phyloP scores from a whole-genome alignment of 2,113 vertebrate genomes.

The Lasiurus borealis region DNA sequence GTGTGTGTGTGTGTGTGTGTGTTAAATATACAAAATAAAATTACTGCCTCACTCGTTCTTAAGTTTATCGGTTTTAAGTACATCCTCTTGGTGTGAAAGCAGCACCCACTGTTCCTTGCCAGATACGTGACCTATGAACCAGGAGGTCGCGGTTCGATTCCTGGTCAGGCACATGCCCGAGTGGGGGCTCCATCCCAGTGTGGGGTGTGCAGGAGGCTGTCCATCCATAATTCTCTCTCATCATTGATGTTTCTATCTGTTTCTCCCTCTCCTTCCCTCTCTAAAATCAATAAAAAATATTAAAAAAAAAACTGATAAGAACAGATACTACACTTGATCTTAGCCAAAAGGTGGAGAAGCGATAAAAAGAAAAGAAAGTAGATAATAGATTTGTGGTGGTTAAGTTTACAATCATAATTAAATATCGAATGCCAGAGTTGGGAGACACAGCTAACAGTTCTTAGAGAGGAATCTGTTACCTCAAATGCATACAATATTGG shows the following conservation, averaged over 20 bases:
- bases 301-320: too few relatives aligned
- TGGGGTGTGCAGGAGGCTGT: background rate
- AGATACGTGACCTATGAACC: too few relatives aligned
- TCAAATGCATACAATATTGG: background rate
- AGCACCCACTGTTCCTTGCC: too few relatives aligned
- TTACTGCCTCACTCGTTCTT: background rate
- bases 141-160: background rate
- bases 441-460: background rate
- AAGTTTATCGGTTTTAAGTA: background rate
- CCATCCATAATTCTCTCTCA: background rate
- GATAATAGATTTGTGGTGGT: too few relatives aligned
- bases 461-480: background rate
- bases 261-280: too few relatives aligned
- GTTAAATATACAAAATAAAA: background rate
- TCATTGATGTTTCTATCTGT: background rate
- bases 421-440: background rate
- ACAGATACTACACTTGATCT: too few relatives aligned
- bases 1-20: background rate
- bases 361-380: too few relatives aligned
- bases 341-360: too few relatives aligned
- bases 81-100: background rate
- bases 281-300: too few relatives aligned
- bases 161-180: background rate
- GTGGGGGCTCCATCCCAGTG: background rate
- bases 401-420: background rate